phyloP scores from a whole-genome alignment of 2,797 vertebrate genomes.

The Emys orbicularis region DNA sequence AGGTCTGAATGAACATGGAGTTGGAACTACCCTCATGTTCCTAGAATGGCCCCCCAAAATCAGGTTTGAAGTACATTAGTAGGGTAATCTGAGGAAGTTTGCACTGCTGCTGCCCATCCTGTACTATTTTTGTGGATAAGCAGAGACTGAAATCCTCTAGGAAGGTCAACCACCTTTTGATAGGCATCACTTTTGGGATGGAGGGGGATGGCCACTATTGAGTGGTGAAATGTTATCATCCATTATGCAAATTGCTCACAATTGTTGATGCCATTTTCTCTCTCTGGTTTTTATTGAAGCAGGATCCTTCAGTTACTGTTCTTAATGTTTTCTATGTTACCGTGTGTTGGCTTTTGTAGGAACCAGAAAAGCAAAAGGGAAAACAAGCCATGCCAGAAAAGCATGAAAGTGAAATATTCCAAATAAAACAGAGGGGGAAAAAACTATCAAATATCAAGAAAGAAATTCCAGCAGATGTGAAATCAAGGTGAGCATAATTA shows the following conservation, averaged over 20 bases:
- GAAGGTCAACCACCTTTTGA: neutral
- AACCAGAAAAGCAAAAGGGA: slow-evolving; percentile 94
- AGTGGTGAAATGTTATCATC: neutral
- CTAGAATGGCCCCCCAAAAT: neutral
- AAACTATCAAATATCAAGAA: slow-evolving; percentile 88
- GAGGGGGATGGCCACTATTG: neutral
- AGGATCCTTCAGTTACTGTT: neutral
- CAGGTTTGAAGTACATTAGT: neutral
- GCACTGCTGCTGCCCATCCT: neutral
- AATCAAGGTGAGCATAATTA: slow-evolving; percentile 87
- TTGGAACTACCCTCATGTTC: neutral
- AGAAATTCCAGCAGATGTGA: slow-evolving; percentile 88
- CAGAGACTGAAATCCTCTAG: neutral
- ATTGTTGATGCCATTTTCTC: neutral
- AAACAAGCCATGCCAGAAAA: slow-evolving; percentile 85
- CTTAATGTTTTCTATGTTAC: rapidly evolving
- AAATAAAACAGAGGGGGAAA: slow-evolving; percentile 91
- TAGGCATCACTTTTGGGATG: neutral
- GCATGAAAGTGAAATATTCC: slow-evolving; percentile 87
- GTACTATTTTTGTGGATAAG: neutral
- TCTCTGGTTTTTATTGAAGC: neutral
- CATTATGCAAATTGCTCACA: neutral
- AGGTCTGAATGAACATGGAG: neutral
- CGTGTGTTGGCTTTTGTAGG: slow-evolving; percentile 80
- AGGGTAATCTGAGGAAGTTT: neutral